Evolutionary conservation across 2,113 vertebrate genomes (phyloP), one percentile per base, ranked within the genome.

Genomic region (Chaetorhynchus papuensis): DNA sequence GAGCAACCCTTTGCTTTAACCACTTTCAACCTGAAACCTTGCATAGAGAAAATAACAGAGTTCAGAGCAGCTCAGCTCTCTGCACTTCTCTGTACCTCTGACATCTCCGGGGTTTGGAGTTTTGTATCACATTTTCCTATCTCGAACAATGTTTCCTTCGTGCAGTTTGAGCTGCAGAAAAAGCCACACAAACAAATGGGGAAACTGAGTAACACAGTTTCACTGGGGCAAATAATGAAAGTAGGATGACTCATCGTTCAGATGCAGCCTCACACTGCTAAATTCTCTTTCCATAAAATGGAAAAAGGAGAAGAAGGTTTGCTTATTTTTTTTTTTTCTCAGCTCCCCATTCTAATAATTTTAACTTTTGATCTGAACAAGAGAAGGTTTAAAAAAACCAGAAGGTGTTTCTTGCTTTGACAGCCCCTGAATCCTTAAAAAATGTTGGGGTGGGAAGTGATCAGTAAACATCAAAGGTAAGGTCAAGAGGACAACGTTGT

Each of bases 101-200:
- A 22, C 45, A 45, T 19, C 57, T 83, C 63, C 2, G 4, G 20
- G 69, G 31, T 50, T 80, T 70, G 69, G 60, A 28, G 31, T 39
- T 41, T 81, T 50, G 20, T 81, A 90, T 87, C 79, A 90, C 44
- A 86, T 81, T 96, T 97, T 97, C 94, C 96, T 90, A 60, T 79
- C 78, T 96, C 13, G 8, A 95, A 83, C 64, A 74, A 31, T 24
- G 41, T 81, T 94, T 90, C 90, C 83, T 88, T 77, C 83, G 20
- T 70, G 63, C 79, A 80, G 66, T 41, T 41, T 2, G 9, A 83
- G 64, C 82, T 71, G 88, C 65, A 94, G 65, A 94, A 96, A 96
- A 95, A 78, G 45, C 56, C 45, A 90, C 76, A 90, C 86, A 95
- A 96, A 96, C 83, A 96, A 94, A 83, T 87, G 96, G 90, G 93